Percentiles rank a stretch among this genome's conserved stretches.
These are phyloP conservation scores for Benitochromis conjunctus DNA, from an alignment of 2,113 vertebrate genomes.

Conservation along the genomic window DNA sequence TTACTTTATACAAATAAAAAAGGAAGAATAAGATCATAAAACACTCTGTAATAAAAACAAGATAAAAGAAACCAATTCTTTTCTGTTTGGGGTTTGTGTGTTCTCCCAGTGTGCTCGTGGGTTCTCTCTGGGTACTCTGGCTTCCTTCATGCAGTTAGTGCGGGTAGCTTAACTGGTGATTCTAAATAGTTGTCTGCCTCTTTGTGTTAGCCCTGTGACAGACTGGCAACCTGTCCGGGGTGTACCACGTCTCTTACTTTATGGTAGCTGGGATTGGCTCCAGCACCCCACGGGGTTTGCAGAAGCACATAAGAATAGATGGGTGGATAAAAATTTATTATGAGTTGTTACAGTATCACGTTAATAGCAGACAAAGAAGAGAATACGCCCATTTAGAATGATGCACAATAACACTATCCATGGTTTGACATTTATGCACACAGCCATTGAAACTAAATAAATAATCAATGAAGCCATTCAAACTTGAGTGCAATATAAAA, in stretches of 20 bases:
- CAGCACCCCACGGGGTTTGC: rapidly evolving
- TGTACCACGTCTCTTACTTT: rapidly evolving
- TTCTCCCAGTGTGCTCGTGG: background rate
- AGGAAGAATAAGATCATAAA: background rate
- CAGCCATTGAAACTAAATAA: background rate
- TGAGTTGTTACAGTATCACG: background rate
- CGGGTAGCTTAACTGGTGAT: background rate
- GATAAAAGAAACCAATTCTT: background rate
- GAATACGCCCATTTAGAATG: background rate
- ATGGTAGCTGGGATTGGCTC: background rate
- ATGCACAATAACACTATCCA: background rate
- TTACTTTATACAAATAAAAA: background rate
- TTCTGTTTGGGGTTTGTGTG: background rate
- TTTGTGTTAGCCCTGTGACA: background rate
- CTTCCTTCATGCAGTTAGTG: background rate
- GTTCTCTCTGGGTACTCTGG: background rate
- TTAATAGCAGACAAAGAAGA: background rate
- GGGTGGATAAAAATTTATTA: background rate
- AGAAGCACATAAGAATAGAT: background rate
- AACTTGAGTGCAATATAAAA: background rate
- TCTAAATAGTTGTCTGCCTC: background rate
- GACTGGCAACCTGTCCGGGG: background rate
- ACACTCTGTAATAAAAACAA: background rate
- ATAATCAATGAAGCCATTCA: background rate
- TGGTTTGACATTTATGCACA: background rate